Evolutionary conservation across 2,113 vertebrate species (phyloP).

Genomic region (Petroica traversi): DNA sequence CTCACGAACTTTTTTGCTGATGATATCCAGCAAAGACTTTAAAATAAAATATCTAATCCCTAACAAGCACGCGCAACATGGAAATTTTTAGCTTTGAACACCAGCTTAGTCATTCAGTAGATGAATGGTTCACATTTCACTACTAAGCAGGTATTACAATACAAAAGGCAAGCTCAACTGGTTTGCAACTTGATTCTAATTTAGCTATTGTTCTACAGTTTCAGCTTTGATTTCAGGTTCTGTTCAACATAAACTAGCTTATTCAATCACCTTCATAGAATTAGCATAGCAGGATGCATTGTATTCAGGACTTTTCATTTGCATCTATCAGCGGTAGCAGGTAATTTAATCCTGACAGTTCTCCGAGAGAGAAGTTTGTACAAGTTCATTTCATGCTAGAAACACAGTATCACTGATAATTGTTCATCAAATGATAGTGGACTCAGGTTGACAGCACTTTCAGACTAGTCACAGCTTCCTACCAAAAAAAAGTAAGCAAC

Average conservation of each 20-base stretch:
- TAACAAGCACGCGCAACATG: background rate
- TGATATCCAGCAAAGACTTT: background rate
- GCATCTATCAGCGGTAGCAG: background rate
- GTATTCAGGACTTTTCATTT: background rate
- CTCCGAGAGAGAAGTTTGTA: background rate
- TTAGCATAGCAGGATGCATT: background rate
- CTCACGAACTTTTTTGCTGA: background rate
- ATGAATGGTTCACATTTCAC: slow-evolving; percentile 49
- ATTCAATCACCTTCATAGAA: background rate
- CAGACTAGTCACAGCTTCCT: background rate
- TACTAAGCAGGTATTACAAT: slow-evolving; percentile 52
- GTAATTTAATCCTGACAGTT: background rate
- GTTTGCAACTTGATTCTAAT: slow-evolving; percentile 41
- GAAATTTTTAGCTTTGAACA: background rate
- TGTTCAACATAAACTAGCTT: background rate
- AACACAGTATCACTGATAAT: background rate
- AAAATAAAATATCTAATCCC: background rate
- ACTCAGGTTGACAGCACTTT: background rate
- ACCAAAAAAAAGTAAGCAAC: background rate
- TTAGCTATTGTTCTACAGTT: slow-evolving; percentile 29
- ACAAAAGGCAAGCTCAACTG: slow-evolving; percentile 59
- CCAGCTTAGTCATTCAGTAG: slow-evolving; percentile 28
- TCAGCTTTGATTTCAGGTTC: slow-evolving; percentile 39
- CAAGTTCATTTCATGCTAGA: background rate
- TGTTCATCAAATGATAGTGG: too few species aligned